A percentile compares a stretch with the other conserved stretches of the same genome.
phyloP scores from a whole-genome alignment of 1,140 invertebrate species.

The Leptopilina boulardi region DNA sequence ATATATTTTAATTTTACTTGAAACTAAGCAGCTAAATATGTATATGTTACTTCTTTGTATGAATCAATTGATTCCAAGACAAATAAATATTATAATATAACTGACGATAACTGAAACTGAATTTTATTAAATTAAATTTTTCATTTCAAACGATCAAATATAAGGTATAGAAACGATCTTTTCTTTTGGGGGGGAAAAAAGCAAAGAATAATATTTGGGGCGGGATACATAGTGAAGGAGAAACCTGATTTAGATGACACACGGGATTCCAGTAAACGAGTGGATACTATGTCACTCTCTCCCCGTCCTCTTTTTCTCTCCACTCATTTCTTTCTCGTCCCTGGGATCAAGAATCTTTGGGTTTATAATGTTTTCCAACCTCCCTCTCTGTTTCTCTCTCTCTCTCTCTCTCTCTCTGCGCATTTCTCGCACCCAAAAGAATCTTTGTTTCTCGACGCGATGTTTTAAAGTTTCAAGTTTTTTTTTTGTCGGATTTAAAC shows the following conservation, averaged over 20 bases:
- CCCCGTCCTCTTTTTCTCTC: conserved; percentile 55
- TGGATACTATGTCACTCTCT: conserved; percentile 55
- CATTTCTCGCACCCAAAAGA: conserved; percentile 15
- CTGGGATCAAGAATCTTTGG: conserved; percentile 62
- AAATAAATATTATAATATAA: too few species aligned
- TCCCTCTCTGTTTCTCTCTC: too few species aligned
- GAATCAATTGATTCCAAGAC: too few species aligned
- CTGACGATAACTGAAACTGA: too few species aligned
- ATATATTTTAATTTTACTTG: too few species aligned
- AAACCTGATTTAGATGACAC: background rate
- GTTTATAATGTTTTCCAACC: conserved; percentile 52
- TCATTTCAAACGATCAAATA: too few species aligned
- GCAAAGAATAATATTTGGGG: background rate
- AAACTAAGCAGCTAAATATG: too few species aligned
- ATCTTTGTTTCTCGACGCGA: background rate
- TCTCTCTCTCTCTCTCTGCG: background rate
- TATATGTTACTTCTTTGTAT: too few species aligned
- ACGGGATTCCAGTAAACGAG: background rate
- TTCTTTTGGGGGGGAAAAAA: background rate
- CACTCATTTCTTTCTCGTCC: conserved; percentile 42
- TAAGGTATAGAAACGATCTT: too few species aligned
- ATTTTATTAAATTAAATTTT: too few species aligned
- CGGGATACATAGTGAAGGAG: background rate
- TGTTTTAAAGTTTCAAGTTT: conserved; percentile 11
- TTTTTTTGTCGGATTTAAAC: background rate